A percentile compares a stretch with the other conserved stretches of the same genome.
Evolutionary conservation across 2,113 vertebrate species (phyloP).

Genomic region (Microtus pennsylvanicus): DNA sequence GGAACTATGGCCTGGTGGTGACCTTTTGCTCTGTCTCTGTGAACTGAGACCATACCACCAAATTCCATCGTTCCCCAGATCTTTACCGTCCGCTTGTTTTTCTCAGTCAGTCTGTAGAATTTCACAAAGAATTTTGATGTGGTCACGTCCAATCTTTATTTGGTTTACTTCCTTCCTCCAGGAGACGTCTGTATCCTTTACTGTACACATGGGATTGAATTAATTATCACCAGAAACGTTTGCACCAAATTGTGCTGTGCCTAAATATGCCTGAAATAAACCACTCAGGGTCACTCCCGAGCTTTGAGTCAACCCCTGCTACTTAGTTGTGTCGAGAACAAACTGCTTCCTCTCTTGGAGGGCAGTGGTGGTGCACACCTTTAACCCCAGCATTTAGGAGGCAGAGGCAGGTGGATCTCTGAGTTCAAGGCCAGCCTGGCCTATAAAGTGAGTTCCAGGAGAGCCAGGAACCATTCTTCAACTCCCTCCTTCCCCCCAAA

Average conservation of each 20-base stretch:
- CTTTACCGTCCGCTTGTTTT: not conserved
- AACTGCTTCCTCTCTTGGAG: not conserved
- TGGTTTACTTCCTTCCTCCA: not conserved
- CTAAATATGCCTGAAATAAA: not conserved
- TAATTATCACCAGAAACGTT: not conserved
- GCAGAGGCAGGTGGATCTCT: not conserved
- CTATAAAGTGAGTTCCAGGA: not conserved
- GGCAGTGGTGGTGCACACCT: not conserved
- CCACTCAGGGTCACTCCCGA: not conserved
- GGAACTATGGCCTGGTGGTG: not conserved
- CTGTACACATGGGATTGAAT: not conserved
- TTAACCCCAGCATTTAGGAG: not conserved
- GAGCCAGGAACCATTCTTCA: not conserved
- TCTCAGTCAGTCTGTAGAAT: not conserved
- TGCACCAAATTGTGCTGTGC: not conserved
- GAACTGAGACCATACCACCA: not conserved
- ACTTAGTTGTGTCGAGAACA: not conserved
- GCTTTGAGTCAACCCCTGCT: not conserved
- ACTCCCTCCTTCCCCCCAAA: not conserved
- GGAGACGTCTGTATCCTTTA: not conserved
- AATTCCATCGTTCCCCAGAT: too few species aligned
- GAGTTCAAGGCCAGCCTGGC: not conserved
- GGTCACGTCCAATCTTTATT: not conserved
- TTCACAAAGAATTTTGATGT: not conserved
- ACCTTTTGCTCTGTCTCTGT: not conserved